Evolutionary conservation across 2,888 invertebrate genomes (phyloP), one percentile per base, ranked within the genome.

Genomic region (Gortyna flavago): DNA sequence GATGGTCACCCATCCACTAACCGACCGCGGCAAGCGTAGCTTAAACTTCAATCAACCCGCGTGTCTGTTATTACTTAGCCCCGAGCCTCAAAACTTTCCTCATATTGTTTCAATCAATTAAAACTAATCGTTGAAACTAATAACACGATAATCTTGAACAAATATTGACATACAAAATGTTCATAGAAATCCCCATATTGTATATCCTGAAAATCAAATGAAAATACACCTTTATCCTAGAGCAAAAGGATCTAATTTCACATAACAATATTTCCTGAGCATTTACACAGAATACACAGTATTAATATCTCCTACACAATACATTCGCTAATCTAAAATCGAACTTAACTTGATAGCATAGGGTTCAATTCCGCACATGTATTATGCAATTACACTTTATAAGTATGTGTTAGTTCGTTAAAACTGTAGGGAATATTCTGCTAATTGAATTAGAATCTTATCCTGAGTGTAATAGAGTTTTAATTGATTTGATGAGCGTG

Each of bases 371-470:
- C 57, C 16, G 25, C 44, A 51, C 29, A 71, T 13, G 51, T 69
- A 66, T 74, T 25, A 61, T 72, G 66, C 79, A 86, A 85, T 83
- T 79, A 86, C 62, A 73, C 73, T 78, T 81, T 71, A n/a, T 73
- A 76, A 62, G 73, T 76, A 75, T 79, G 69, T 83, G 78, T 71
- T 83, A 64, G 68, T 59, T 83, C 67, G 75, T 83, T 85, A 75
- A 68, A 83, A 54, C 54, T 74, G 57, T 64, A 41, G 41, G 64
- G 62, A 64, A 61, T 64, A 38, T 65, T 66, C 21, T 51, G 72
- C 18, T 79, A 77, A 74, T 64, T 38, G 79, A 83, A 57, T 79
- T 83, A 75, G 29, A 83, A 72, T 67, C 74, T 73, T 79, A 83
- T 51, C 4, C 0, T 0, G 0, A 44, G 16, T 25, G 1, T 0